Percentiles rank a stretch among this genome's conserved stretches.
These are phyloP conservation scores for Callinectes sapidus DNA, from an alignment of 2,888 invertebrate genomes.

Conservation along the genomic window DNA sequence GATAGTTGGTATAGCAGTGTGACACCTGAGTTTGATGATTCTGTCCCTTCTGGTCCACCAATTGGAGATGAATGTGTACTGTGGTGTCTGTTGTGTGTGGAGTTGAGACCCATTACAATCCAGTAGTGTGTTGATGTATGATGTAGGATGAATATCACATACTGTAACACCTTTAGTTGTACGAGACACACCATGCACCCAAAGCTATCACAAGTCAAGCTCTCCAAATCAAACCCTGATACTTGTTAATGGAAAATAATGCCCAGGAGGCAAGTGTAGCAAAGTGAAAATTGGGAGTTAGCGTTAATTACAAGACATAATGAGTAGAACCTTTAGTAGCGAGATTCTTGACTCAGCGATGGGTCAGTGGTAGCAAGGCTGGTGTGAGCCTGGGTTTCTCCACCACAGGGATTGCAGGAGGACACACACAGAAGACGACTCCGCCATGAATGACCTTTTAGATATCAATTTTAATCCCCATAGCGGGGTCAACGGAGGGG, in stretches of 20 bases:
- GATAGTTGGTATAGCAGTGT: no score
- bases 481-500: constrained; percentile 58
- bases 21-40: no score
- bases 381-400: constrained; percentile 45
- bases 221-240: no score
- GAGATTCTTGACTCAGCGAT: neutral
- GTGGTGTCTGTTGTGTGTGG: no score
- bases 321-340: neutral
- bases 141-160: neutral
- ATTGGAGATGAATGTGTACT: no score
- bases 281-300: no score
- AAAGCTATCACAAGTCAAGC: neutral
- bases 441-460: constrained; percentile 72
- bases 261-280: no score
- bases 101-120: no score
- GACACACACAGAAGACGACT: constrained; percentile 51
- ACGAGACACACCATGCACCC: constrained; percentile 12
- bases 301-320: neutral
- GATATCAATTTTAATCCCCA: constrained; percentile 73
- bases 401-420: constrained; percentile 54
- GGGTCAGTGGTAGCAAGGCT: neutral
- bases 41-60: constrained; percentile 27
- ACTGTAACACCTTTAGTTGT: neutral
- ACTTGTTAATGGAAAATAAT: no score
- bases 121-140: neutral